Conservation (phyloP, 2,113 vertebrate genomes). For the Cryptomyrus ogoouensis region DNA sequence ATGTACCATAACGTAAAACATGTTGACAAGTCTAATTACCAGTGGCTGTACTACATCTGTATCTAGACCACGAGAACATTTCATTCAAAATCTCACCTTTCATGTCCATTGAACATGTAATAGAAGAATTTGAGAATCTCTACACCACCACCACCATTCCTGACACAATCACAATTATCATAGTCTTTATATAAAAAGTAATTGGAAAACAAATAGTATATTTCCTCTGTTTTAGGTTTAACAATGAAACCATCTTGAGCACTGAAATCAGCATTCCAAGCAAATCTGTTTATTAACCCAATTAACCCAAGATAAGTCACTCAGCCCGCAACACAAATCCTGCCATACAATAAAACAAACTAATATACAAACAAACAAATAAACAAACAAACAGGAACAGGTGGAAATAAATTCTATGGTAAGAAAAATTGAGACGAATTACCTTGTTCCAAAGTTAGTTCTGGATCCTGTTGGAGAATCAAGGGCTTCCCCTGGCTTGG, state of each 20-base stretch:
- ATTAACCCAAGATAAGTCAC: neutral
- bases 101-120: neutral
- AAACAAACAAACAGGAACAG: neutral
- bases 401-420: neutral
- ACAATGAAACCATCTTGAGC: neutral
- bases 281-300: neutral
- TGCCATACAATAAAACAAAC: neutral
- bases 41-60: neutral
- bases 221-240: neutral
- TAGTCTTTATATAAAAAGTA: neutral
- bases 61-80: neutral
- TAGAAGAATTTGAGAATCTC: neutral
- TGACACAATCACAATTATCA: neutral
- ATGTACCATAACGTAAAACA: neutral
- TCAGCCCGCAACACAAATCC: neutral
- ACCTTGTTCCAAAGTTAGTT: conserved; percentile 80
- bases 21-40: neutral
- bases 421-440: conserved; percentile 35
- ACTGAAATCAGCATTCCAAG: neutral
- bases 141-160: neutral
- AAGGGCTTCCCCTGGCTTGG: conserved; percentile 77
- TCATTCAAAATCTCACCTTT: neutral
- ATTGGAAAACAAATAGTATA: neutral
- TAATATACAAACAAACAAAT: neutral
- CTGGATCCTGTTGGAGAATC: conserved; percentile 75